Base-by-base conservation (phyloP, 2,113 vertebrate species). In the Atractosteus spatula region DNA sequence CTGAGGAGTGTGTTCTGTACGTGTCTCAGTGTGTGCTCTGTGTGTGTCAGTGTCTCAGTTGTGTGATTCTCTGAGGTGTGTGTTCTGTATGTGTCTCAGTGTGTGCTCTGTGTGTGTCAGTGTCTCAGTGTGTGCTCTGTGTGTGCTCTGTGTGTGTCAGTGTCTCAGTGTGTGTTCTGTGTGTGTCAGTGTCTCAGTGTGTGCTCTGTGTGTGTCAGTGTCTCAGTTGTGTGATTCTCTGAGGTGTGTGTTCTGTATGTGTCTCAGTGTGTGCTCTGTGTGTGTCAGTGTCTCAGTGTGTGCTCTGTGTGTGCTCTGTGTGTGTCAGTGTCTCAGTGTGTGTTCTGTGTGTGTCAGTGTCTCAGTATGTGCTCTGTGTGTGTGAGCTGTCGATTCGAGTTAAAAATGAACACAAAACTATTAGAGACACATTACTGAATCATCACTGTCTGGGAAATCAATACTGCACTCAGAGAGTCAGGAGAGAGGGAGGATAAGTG, bases 91-190 rank as follows among this genome's bases (percentile, higher is more conserved):
- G 59, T 7, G 3, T 3, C 12, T 62, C 59, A n/a, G 59, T 62
- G 59, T n/a, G 59, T 2, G 59, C 2, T 7, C 3, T 55, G 16
- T 41, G 6, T 47, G 41, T 7, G 11, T 41, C 62, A 11, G 17
- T 56, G 69, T 78, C 82, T 17, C 3, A 1, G 17, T 29, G 17
- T 29, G 17, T 29, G 17, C 17, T 29, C 71, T n/a, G n/a, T n/a
- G n/a, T n/a, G n/a, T n/a, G 47, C 47, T 3, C 47, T 51, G 47
- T 51, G 47, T 51, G 47, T 51, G 47, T 51, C 47, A 51, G 47
- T 62, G 3, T 3, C 12, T 62, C 59, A n/a, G 59, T 62, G 59
- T n/a, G 59, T 2, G 59, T 7, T 17, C 3, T 55, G 47, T 41
- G 5, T 47, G 29, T 7, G 11, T 62, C 59, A 3, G 59, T 62